phyloP scores from a whole-genome alignment of 2,888 invertebrate species.

The Caenorhabditis sulstoni region DNA sequence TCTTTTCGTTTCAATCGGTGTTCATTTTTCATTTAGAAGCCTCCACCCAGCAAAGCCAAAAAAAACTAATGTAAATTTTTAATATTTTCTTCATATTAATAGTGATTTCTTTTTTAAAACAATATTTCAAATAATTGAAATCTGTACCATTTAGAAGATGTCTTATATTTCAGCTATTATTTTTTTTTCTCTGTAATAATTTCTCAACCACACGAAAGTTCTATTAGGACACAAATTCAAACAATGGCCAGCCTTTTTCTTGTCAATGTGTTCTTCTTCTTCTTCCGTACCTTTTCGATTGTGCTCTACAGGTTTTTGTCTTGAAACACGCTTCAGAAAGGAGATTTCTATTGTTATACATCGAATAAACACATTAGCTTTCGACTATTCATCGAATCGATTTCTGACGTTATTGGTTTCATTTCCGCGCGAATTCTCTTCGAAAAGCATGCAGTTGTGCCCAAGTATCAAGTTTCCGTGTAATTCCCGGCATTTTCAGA shows the following conservation, averaged over 20 bases:
- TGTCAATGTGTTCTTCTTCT: slow-evolving; percentile 16
- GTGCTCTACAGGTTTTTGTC: slow-evolving; percentile 14
- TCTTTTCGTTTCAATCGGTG: slow-evolving; percentile 21
- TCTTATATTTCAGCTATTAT: neutral
- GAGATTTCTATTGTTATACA: slow-evolving; percentile 13
- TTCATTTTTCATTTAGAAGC: neutral
- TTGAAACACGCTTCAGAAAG: slow-evolving; percentile 7
- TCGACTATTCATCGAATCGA: neutral
- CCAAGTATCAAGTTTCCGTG: neutral
- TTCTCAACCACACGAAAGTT: neutral
- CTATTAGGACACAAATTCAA: slow-evolving; percentile 9
- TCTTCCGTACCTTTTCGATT: neutral
- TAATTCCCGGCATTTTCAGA: slow-evolving; percentile 25
- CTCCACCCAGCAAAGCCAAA: neutral
- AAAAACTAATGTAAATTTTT: slow-evolving; percentile 2
- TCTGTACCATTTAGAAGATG: too few relatives aligned
- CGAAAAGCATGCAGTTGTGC: neutral
- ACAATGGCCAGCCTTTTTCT: slow-evolving; percentile 16
- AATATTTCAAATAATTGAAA: too few relatives aligned
- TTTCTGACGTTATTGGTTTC: neutral
- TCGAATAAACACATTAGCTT: slow-evolving; percentile 11
- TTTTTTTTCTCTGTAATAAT: neutral
- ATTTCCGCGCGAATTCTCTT: neutral
- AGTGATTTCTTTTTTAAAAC: too few relatives aligned
- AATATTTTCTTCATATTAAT: slow-evolving; percentile 1